Percentiles rank a stretch among this genome's conserved stretches.
Evolutionary conservation across 2,888 invertebrate genomes (phyloP).

Genomic region (Panzeria rudis): DNA sequence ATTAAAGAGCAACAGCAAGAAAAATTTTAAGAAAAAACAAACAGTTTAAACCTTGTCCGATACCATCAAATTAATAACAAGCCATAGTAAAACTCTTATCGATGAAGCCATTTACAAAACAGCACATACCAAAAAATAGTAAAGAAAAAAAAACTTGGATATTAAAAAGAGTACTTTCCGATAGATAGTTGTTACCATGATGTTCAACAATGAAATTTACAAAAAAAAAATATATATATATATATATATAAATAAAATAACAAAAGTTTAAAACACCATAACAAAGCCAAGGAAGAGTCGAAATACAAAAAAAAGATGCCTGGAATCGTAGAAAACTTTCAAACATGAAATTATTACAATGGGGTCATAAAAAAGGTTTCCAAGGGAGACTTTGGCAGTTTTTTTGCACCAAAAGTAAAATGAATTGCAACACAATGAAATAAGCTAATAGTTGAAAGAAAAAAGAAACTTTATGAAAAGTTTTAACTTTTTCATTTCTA

Average conservation of each 20-base stretch:
- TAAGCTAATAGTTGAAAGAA: conserved; percentile 23
- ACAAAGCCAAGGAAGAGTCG: conserved; percentile 10
- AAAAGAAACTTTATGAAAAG: conserved; percentile 43
- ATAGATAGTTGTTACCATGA: conserved; percentile 23
- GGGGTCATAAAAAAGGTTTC: conserved; percentile 53
- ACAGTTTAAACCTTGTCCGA: conserved; percentile 15
- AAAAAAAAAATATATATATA: conserved; percentile 9
- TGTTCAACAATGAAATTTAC: conserved; percentile 55
- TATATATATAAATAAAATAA: background rate
- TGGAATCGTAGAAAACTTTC: conserved; percentile 60
- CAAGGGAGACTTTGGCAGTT: conserved; percentile 65
- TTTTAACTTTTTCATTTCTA: conserved; percentile 50
- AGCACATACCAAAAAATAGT: conserved; percentile 52
- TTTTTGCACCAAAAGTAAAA: conserved; percentile 64
- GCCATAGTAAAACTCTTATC: conserved; percentile 24
- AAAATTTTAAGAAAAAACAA: background rate
- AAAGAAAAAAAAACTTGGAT: conserved; percentile 25
- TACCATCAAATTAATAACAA: conserved; percentile 66
- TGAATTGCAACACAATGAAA: conserved; percentile 66
- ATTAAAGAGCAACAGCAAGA: background rate
- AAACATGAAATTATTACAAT: conserved; percentile 65
- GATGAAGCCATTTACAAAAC: conserved; percentile 52
- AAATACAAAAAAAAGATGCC: conserved; percentile 29
- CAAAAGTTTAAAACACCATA: conserved; percentile 40
- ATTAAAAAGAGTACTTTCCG: conserved; percentile 37